Evolutionary conservation across 1,140 invertebrate species (phyloP).

Genomic region (Zaprionus africanus): DNA sequence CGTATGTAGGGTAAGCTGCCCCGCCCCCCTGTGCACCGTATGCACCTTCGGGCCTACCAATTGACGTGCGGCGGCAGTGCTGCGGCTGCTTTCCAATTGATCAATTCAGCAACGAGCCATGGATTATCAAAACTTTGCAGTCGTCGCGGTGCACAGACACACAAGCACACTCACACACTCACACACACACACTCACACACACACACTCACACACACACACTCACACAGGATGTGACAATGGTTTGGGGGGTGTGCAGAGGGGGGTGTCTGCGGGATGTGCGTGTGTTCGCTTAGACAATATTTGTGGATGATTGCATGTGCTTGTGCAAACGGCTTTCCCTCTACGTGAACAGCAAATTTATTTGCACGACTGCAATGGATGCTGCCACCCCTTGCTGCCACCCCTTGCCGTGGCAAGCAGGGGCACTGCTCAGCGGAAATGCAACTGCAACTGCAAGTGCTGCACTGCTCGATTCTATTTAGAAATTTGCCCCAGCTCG

Average conservation of each 20-base stretch:
- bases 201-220: not conserved
- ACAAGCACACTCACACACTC: not conserved
- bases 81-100: conserved; percentile 56
- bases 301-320: conserved; percentile 78
- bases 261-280: not conserved
- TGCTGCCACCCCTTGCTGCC: conserved; percentile 28
- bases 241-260: not conserved
- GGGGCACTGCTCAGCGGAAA: not conserved
- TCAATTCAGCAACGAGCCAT: conserved; percentile 52
- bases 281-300: conserved; percentile 66
- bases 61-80: conserved; percentile 42
- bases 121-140: conserved; percentile 47
- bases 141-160: conserved; percentile 10
- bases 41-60: conserved; percentile 33
- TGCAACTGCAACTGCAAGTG: not conserved
- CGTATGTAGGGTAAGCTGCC: not conserved
- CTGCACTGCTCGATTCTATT: conserved; percentile 34
- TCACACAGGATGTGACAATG: not conserved
- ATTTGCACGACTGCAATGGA: conserved; percentile 78
- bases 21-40: not conserved
- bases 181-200: not conserved
- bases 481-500: conserved; percentile 43
- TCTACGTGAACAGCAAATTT: conserved; percentile 80
- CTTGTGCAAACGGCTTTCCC: conserved; percentile 78
- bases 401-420: not conserved